Evolutionary conservation across 1,140 invertebrate species (phyloP).

Genomic region (Bombus superbus): DNA sequence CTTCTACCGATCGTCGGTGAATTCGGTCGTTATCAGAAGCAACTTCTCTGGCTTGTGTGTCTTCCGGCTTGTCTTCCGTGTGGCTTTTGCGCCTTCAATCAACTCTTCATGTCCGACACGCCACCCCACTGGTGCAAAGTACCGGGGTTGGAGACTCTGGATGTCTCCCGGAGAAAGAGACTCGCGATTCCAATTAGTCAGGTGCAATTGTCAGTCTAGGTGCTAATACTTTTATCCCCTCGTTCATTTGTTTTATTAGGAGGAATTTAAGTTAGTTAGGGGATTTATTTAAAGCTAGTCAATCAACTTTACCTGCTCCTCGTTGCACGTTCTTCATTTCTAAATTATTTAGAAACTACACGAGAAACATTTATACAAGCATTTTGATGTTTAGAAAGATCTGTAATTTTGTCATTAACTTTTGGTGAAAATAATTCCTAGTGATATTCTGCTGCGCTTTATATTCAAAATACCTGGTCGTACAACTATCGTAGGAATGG

Average conservation of each 20-base stretch:
- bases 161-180: constrained; percentile 84
- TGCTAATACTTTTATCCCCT: not conserved
- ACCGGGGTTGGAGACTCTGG: constrained; percentile 84
- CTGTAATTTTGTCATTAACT: not conserved
- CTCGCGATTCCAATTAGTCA: constrained; percentile 85
- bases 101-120: constrained; percentile 92
- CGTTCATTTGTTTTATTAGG: not conserved
- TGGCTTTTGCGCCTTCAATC: constrained; percentile 95
- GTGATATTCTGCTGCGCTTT: not conserved
- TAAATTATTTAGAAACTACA: too few species aligned
- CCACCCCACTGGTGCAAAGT: constrained; percentile 92
- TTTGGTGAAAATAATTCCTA: not conserved
- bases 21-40: constrained; percentile 93
- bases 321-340: not conserved
- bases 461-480: not conserved
- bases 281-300: not conserved
- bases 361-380: too few species aligned
- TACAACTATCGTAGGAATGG: not conserved
- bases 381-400: not conserved
- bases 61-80: constrained; percentile 94
- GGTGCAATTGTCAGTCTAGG: constrained; percentile 57
- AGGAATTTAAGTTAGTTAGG: not conserved
- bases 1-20: constrained; percentile 92
- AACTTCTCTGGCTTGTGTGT: constrained; percentile 93
- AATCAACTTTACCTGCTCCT: not conserved